Base-by-base conservation (phyloP, 1,140 invertebrate species). In the Drosophila mayri region DNA sequence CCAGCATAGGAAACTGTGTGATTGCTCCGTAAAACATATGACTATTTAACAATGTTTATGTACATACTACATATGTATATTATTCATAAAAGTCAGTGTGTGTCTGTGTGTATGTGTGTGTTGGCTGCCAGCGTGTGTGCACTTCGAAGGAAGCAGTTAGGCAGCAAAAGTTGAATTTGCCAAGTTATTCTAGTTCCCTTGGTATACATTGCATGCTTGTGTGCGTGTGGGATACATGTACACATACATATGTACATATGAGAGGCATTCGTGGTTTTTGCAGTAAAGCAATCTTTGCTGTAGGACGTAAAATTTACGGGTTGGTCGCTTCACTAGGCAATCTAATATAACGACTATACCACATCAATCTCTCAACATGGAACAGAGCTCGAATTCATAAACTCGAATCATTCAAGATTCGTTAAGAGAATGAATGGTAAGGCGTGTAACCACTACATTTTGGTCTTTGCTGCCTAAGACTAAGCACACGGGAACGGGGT, bases 181-280 rank as follows among this genome's bases (percentile, higher is more conserved):
- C 28, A 70, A 70, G 38, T 67, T 70, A 70, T 70, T 70, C 66
- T 67, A 70, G 12, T 70, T 70, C 47, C 47, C 46, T 67, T 70
- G 25, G 63, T 55, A 67, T 55, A 70, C 62, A 44, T 30, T 64
- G 35, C 8, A 18, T 46, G 30, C 30, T 16, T 54, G 30, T 37
- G 38, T 54, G 47, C 28, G 47, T 55, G 18, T 30, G 20, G 4
- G 4, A 43, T 70, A 55, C 38, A 67, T 44, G n/a, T 44, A 70
- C 38, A 66, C 62, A 63, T 3, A 66, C 62, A 63, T 3, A 25
- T 25, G 25, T 4, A 25, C 25, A 25, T 25, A 66, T 65, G 28
- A 65, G 38, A 67, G 60, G 18, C 14, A 35, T 67, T 67, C 37
- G 62, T 66, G 37, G 46, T 52, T 70, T 67, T 70, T 67, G 32